Percentiles rank a stretch among this genome's conserved stretches.
phyloP scores from a whole-genome alignment of 2,797 vertebrate genomes.

The Ptychobarbus kaznakovi region DNA sequence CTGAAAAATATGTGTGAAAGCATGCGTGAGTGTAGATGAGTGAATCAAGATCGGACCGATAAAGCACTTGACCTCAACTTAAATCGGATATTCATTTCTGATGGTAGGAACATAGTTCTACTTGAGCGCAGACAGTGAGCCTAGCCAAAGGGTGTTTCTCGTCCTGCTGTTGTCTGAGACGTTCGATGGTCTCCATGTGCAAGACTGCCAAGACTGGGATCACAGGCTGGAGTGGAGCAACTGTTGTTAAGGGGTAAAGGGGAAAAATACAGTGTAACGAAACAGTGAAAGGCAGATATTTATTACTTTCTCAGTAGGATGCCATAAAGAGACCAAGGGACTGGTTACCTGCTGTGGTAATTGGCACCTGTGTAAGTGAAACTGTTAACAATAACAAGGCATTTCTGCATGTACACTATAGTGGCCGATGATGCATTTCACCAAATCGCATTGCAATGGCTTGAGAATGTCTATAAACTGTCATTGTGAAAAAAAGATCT shows the following conservation, averaged over 20 bases:
- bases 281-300: conserved; percentile 53
- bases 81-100: conserved; percentile 35
- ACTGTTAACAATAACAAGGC: conserved; percentile 60
- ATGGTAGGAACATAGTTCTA: conserved; percentile 26
- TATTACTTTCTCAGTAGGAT: conserved; percentile 61
- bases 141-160: conserved; percentile 52
- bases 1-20: conserved; percentile 12
- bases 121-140: conserved; percentile 51
- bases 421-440: not conserved
- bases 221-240: conserved; percentile 33
- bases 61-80: conserved; percentile 32
- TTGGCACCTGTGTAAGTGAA: conserved; percentile 58
- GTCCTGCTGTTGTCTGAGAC: conserved; percentile 39
- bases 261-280: conserved; percentile 49
- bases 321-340: conserved; percentile 52
- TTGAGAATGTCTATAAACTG: not conserved
- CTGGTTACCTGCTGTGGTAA: conserved; percentile 56
- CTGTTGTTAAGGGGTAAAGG: conserved; percentile 29
- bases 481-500: no score
- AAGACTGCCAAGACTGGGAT: conserved; percentile 38
- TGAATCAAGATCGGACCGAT: conserved; percentile 28
- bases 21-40: conserved; percentile 3
- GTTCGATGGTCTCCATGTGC: not conserved
- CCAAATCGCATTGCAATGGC: not conserved
- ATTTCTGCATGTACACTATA: not conserved